Evolutionary conservation across 1,140 invertebrate genomes (phyloP).

Genomic region (Saccostrea echinata): DNA sequence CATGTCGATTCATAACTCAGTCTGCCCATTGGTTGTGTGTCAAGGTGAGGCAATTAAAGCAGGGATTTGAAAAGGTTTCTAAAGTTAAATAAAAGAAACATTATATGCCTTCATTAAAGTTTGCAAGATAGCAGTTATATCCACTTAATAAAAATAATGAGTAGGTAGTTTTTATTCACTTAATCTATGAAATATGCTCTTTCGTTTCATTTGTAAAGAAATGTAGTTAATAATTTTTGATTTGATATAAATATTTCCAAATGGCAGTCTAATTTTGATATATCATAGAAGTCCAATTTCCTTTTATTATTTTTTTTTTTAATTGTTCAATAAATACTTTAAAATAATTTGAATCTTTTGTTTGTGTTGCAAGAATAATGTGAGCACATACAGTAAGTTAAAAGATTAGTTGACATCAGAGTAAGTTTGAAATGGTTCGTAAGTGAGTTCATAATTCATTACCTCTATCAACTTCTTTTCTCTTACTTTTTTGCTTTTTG

Average conservation of each 20-base stretch:
- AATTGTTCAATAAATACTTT: background rate
- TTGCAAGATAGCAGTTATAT: background rate
- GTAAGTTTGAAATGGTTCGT: too few relatives aligned
- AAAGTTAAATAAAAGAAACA: too few relatives aligned
- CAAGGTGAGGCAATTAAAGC: background rate
- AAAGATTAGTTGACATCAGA: too few relatives aligned
- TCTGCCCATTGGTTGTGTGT: background rate
- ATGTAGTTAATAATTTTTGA: background rate
- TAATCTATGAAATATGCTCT: background rate
- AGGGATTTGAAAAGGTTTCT: background rate
- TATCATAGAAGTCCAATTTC: background rate
- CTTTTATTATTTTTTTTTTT: background rate
- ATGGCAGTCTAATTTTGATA: background rate
- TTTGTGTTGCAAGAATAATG: too few relatives aligned
- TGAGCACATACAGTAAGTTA: too few relatives aligned
- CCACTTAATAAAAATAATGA: slow-evolving; percentile 11
- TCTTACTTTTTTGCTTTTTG: too few relatives aligned
- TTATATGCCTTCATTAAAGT: background rate
- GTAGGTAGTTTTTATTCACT: background rate
- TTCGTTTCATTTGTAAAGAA: background rate
- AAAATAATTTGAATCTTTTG: slow-evolving; percentile 4
- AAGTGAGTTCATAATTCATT: too few relatives aligned
- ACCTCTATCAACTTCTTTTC: too few relatives aligned
- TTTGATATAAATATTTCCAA: slow-evolving; percentile 35
- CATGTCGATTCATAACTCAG: too few relatives aligned